A percentile compares a stretch with the other conserved stretches of the same genome.
phyloP scores from a whole-genome alignment of 2,888 invertebrate genomes.

The Chorisops tibialis region DNA sequence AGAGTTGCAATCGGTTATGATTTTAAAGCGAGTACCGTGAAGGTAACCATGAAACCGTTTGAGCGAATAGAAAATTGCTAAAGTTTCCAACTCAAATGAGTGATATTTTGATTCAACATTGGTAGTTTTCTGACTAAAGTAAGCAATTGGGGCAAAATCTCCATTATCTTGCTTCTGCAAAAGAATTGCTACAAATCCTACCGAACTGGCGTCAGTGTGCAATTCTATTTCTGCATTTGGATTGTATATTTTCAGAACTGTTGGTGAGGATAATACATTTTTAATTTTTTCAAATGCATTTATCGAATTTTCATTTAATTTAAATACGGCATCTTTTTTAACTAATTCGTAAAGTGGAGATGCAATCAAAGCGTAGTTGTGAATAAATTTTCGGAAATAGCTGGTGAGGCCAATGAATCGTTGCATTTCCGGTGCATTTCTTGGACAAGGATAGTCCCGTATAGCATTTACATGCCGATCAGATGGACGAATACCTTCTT shows the following conservation, averaged over 20 bases:
- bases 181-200: conserved; percentile 38
- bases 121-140: conserved; percentile 39
- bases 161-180: conserved; percentile 30
- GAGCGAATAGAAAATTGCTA: neutral
- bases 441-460: neutral
- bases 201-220: conserved; percentile 39
- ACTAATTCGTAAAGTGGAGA: neutral
- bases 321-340: conserved; percentile 1
- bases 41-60: conserved; percentile 2
- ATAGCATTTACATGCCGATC: neutral
- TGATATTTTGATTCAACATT: conserved; percentile 3
- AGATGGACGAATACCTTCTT: neutral
- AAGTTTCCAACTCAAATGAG: conserved; percentile 15
- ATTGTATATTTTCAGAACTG: conserved; percentile 38
- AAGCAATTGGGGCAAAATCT: conserved; percentile 36
- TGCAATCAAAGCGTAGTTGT: neutral
- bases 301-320: neutral
- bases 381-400: conserved; percentile 6
- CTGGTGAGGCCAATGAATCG: neutral
- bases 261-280: neutral
- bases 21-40: conserved; percentile 15
- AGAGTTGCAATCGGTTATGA: conserved; percentile 25
- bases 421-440: neutral
- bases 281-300: neutral
- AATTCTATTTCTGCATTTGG: conserved; percentile 38